phyloP scores from a whole-genome alignment of 1,140 invertebrate genomes.

The Prorops nasuta region DNA sequence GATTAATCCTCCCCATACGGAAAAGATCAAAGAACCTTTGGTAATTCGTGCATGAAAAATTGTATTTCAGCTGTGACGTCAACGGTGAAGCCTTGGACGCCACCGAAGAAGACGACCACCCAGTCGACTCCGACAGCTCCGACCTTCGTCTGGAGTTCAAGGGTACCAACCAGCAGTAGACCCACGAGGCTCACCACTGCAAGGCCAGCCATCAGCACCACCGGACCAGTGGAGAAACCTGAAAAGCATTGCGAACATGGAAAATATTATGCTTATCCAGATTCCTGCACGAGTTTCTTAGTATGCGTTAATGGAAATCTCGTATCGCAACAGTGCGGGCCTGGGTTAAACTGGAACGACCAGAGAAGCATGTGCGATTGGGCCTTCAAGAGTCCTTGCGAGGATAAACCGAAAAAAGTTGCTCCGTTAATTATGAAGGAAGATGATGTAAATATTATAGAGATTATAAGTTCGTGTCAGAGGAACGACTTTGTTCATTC shows the following conservation, averaged over 20 bases:
- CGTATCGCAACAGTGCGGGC: constrained; percentile 66
- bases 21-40: too few relatives aligned
- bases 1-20: too few relatives aligned
- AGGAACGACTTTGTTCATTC: too few relatives aligned
- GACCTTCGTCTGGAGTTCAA: not conserved
- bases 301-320: constrained; percentile 69
- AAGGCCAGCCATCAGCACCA: constrained; percentile 13
- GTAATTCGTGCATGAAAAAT: too few relatives aligned
- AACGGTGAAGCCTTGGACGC: too few relatives aligned
- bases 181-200: constrained; percentile 1
- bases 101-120: too few relatives aligned
- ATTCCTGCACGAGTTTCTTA: constrained; percentile 66
- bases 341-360: constrained; percentile 68
- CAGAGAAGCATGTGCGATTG: constrained; percentile 69
- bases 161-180: constrained; percentile 9
- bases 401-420: constrained; percentile 24
- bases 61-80: too few relatives aligned
- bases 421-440: constrained; percentile 22
- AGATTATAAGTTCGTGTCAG: not conserved
- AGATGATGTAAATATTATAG: too few relatives aligned
- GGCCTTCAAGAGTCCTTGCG: constrained; percentile 56
- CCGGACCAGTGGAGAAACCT: constrained; percentile 12
- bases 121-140: constrained; percentile 17
- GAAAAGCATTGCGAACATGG: constrained; percentile 51
- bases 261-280: constrained; percentile 53